phyloP scores from a whole-genome alignment of 1,140 invertebrate species.

The Nymphalis io region DNA sequence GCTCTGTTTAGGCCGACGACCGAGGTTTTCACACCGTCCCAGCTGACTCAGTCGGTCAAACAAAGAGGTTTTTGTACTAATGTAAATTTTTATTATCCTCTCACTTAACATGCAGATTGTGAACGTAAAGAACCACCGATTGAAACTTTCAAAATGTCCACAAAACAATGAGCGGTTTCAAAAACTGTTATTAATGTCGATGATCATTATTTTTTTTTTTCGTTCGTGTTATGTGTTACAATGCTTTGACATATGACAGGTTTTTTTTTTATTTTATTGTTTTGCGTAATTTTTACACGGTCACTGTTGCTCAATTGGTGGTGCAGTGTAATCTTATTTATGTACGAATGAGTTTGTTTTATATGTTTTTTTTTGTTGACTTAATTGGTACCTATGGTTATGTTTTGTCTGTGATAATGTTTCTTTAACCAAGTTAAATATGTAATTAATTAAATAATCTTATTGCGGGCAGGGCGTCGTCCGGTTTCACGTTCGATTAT shows the following conservation, averaged over 20 bases:
- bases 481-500: too few species aligned
- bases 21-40: conserved; percentile 60
- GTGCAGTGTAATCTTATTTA: background rate
- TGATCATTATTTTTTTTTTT: conserved; percentile 40
- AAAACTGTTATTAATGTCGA: conserved; percentile 68
- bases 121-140: conserved; percentile 53
- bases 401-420: too few species aligned
- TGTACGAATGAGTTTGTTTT: background rate
- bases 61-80: conserved; percentile 68
- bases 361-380: background rate
- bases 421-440: too few species aligned
- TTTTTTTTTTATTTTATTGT: conserved; percentile 37
- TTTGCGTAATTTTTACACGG: conserved; percentile 44
- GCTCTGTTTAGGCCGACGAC: conserved; percentile 64
- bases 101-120: conserved; percentile 75
- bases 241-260: conserved; percentile 48
- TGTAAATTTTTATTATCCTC: conserved; percentile 73
- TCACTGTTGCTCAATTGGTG: conserved; percentile 27
- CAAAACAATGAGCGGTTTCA: conserved; percentile 48
- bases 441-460: too few species aligned
- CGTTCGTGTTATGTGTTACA: conserved; percentile 37
- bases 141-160: conserved; percentile 63
- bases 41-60: conserved; percentile 53
- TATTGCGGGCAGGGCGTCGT: too few species aligned
- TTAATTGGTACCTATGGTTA: too few species aligned